These are phyloP conservation scores for Puntigrus tetrazona DNA, from an alignment of 2,113 vertebrate species.

Conservation along the genomic window DNA sequence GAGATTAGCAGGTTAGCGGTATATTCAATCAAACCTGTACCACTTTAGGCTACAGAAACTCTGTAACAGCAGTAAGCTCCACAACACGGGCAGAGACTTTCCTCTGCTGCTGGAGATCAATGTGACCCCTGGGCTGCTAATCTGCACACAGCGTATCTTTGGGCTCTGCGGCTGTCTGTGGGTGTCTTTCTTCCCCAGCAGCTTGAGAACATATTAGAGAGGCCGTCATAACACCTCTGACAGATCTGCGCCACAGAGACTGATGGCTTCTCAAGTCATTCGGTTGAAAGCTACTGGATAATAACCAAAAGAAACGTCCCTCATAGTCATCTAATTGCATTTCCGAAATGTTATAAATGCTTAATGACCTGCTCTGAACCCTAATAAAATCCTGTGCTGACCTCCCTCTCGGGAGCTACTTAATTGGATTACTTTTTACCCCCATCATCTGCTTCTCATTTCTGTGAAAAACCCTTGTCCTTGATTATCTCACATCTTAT, in stretches of 20 bases:
- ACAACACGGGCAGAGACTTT: not conserved
- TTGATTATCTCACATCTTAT: constrained; percentile 55
- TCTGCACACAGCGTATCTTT: constrained; percentile 26
- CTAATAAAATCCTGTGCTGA: constrained; percentile 53
- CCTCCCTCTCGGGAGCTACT: constrained; percentile 47
- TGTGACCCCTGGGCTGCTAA: constrained; percentile 30
- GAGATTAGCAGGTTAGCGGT: not conserved
- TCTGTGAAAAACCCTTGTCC: constrained; percentile 43
- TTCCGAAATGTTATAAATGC: constrained; percentile 62
- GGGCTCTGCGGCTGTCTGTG: constrained; percentile 9
- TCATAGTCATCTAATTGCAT: constrained; percentile 52
- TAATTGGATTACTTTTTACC: constrained; percentile 61
- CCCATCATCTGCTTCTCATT: constrained; percentile 43
- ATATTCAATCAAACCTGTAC: not conserved
- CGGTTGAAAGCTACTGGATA: constrained; percentile 27
- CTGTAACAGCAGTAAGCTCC: not conserved
- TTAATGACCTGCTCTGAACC: constrained; percentile 55
- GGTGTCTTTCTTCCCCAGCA: constrained; percentile 39
- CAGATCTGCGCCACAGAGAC: constrained; percentile 41
- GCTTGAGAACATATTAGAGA: constrained; percentile 42
- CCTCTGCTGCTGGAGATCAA: constrained; percentile 40
- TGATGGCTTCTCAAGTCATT: constrained; percentile 22
- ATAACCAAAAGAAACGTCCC: constrained; percentile 46
- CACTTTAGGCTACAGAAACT: not conserved
- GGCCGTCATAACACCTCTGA: constrained; percentile 45